phyloP scores from a whole-genome alignment of 2,888 invertebrate genomes.

The Drosophila koepferae region DNA sequence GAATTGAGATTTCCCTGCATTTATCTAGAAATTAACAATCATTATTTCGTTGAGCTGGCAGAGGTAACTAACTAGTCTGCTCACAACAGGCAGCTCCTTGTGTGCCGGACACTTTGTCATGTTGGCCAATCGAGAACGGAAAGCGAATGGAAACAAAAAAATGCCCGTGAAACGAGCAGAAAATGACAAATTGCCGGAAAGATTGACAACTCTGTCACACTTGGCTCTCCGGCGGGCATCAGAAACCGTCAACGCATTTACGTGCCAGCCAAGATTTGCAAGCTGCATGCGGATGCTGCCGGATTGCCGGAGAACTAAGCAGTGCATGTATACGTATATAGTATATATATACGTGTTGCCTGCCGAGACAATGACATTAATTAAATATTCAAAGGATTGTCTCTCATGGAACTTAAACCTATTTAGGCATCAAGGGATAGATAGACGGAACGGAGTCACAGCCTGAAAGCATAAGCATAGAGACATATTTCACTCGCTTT shows the following conservation, averaged over 20 bases:
- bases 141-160: neutral
- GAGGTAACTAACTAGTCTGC: neutral
- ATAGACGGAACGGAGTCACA: neutral
- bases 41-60: neutral
- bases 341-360: neutral
- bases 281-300: neutral
- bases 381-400: constrained; percentile 33
- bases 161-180: constrained; percentile 3
- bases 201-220: constrained; percentile 20
- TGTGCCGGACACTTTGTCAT: neutral
- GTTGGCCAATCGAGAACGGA: neutral
- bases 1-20: neutral
- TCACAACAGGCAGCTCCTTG: constrained; percentile 2
- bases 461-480: no score
- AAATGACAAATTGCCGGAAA: constrained; percentile 9
- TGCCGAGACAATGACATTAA: constrained; percentile 13
- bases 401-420: neutral
- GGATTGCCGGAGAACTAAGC: constrained; percentile 10
- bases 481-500: no score
- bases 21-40: constrained; percentile 9
- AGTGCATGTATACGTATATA: neutral
- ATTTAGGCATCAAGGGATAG: neutral
- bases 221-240: constrained; percentile 35
- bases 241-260: constrained; percentile 34
- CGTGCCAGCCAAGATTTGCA: constrained; percentile 42